Base-by-base conservation (phyloP, 2,888 invertebrate species). In the Trilocha varians region DNA sequence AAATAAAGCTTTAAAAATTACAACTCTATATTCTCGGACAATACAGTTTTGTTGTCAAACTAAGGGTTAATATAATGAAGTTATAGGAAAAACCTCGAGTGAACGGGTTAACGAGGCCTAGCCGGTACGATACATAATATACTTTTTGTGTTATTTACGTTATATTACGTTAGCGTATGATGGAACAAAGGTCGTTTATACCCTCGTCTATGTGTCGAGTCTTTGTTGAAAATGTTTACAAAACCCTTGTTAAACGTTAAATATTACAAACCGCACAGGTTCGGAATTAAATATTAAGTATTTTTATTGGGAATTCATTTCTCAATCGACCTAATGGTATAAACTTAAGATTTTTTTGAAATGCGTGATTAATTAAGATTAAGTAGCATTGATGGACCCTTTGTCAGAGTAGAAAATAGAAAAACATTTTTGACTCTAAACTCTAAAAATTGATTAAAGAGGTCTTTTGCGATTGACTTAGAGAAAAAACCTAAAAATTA, bases 181-280 rank as follows among this genome's bases (percentile, higher is more conserved):
- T 18, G 32, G 34, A 41, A 48, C 41, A 44, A 42, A 46, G 39
- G 18, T 15, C 16, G 14, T 16, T 36, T 32, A 16, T 34, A 34
- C 38, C 25, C 17, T 25, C 34, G 5, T 16, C 6, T 36, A 36
- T 48, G 44, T 38, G 36, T 40, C 25, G 38, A 46, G 37, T 47
- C 38, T 44, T 46, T 51, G 46, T 48, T 38, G 38, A 39, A 47
- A 47, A 44, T 52, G 45, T 48, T 54, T 46, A 46, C 49, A 41
- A 43, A 39, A 25, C 40, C 41, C 44, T 36, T 38, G 42, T 38
- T 34, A 14, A 39, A 25, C 15, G 5, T 50, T 49, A 43, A 44
- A 46, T 53, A 46, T 45, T 34, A 37, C 37, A 9, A 13, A 3
- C 25, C 13, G 14, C 18, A 17, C 25, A 37, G 37, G 25, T 13